Base-by-base conservation (phyloP, 2,797 vertebrate genomes). In the Rhinatrema bivittatum region DNA sequence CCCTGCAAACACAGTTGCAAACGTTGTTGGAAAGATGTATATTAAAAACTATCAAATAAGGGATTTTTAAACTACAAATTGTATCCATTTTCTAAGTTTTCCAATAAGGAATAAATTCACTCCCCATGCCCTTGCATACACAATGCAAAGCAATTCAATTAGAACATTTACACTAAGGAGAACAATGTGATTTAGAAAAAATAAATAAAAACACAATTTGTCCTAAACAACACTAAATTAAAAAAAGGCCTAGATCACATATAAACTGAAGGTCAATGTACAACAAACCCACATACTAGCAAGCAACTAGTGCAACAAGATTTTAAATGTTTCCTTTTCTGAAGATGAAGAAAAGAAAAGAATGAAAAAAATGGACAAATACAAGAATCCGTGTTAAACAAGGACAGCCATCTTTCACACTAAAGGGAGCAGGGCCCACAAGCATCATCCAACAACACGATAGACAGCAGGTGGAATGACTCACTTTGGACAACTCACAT, bases 401-500 rank as follows among this genome's bases (percentile, higher is more conserved):
- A 82, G 81, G 85, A 87, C 89, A 95, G 90, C 89, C 91, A 93
- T 87, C 87, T 91, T 85, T 88, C 88, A 94, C 75, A 91, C 91
- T 82, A 91, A 85, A 86, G 65, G 79, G 73, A 60, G 59, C 60
- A 54, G 65, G 81, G 84, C 81, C 87, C 89, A 94, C 93, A 94
- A 93, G 91, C 91, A 97, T 85, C 89, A 97, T 91, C 89, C 88
- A 85, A 93, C 88, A 91, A 85, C 91, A 96, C 81, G 78, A 92
- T 70, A 97, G 91, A 94, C 90, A 94, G 91, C 91, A 91, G 90
- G 91, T 94, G 93, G 87, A 87, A 93, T 87, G 89, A 97, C 93
- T 97, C 91, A 98, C 90, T 95, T 90, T 88, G 79, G 87, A 94
- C 91, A 94, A 96, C 92, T 99, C 96, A 97, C 96, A 97, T 99